Evolutionary conservation across 1,140 invertebrate species (phyloP), one percentile per base, ranked within the genome.

Genomic region (Cydia pomonella): DNA sequence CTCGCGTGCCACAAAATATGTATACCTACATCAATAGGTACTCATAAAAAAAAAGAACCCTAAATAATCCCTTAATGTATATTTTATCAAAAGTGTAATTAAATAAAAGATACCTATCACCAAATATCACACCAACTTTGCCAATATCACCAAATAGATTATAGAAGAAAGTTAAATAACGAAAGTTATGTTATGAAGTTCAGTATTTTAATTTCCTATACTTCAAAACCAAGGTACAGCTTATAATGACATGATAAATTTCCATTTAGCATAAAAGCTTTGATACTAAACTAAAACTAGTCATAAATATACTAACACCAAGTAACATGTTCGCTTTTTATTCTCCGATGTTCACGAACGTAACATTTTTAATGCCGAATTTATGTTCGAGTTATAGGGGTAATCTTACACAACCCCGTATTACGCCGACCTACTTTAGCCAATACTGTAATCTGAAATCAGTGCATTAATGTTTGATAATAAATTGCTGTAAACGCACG

Each of bases 381-480:
- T 80, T 83, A 83, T 82, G 73, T 74, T 75, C 62, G 74, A 72
- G 62, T 72, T 78, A 79, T 79, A 74, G 75, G 76, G 77, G 78
- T 80, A 82, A 82, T 80, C 79, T 82, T 81, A 64, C 77, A 64
- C 76, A 79, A 81, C 79, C 77, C 80, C 77, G 75, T 66, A 75
- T 63, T 76, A 76, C 76, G 75, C 74, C 79, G 84, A 80, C 80
- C 82, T 81, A 85, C 81, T 85, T 85, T 75, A 41, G 63, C 50
- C 69, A 72, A 80, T 74, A 77, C 74, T 76, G 80, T 83, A 83
- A 85, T 85, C 80, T 77, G 79, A 82, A 85, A 85, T 85, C 80
- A 81, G 53, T 80, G 77, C 78, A 83, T 82, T 81, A 80, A 84
- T 80, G 79, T 78, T 79, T 77, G 80, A 63, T 78, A 78, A 82